Evolutionary conservation across 2,797 vertebrate species (phyloP), one percentile per base, ranked within the genome.

Genomic region (Macrochelys suwanniensis): DNA sequence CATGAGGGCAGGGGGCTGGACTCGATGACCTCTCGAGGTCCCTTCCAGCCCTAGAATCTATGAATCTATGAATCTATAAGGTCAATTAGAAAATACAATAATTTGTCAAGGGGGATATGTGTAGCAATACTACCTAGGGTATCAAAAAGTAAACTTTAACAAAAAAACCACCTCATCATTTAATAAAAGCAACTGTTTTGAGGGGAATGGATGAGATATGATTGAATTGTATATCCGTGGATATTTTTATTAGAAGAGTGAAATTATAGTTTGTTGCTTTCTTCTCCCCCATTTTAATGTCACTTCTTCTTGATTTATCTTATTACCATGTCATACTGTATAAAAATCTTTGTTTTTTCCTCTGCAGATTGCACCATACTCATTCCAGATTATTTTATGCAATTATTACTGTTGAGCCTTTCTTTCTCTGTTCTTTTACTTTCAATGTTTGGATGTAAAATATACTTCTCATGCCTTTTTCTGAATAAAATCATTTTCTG

Each of bases 1-100:
- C 37, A 42, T 42, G 37, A 42, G 37, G 37, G 37, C 37, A 42
- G 37, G 37, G 37, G 37, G 37, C 37, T 42, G 37, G 37, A 42
- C 37, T 42, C 37, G 37, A 42, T 42, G 37, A 42, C 37, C 37
- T 42, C 37, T 42, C 37, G 37, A 42, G 37, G 37, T 42, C 37
- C 37, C 37, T 42, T 42, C 37, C 37, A 42, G 37, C 37, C 37
- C 37, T 42, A 42, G 37, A 42, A 42, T 42, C 37, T 42, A 42
- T 42, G 37, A 42, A 42, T 42, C 37, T 42, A 42, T 42, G 37
- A 42, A 42, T 42, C 37, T 42, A 42, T 42, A 42, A 87, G 42
- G 33, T 92, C 74, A 82, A 85, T 90, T 93, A 89, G 37, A 82
- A 87, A 91, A 91, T 80, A 6, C 10, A 94, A 82, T 87, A 85